Evolutionary conservation across 2,797 vertebrate species (phyloP).

Genomic region (Pteropus rufus): DNA sequence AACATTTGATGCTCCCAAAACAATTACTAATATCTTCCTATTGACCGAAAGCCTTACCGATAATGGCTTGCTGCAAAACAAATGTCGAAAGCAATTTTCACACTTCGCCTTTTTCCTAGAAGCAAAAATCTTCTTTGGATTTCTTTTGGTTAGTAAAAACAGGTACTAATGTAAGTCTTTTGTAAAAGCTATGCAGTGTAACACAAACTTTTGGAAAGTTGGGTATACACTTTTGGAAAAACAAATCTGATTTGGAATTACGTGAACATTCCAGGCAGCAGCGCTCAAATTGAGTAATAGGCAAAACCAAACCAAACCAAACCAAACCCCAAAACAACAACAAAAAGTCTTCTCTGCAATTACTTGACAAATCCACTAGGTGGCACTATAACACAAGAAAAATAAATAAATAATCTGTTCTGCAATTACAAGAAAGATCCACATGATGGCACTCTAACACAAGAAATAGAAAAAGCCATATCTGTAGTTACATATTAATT

Average conservation of each 20-base stretch:
- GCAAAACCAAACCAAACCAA: neutral
- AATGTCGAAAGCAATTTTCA: neutral
- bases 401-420: neutral
- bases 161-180: neutral
- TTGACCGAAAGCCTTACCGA: neutral
- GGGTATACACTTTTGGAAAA: neutral
- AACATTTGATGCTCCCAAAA: neutral
- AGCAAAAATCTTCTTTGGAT: neutral
- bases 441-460: neutral
- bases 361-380: neutral
- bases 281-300: neutral
- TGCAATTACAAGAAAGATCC: neutral
- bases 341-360: neutral
- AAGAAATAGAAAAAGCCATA: neutral
- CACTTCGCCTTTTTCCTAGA: neutral
- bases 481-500: fast-evolving
- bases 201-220: neutral
- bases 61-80: neutral
- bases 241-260: neutral
- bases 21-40: neutral
- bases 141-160: neutral
- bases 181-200: neutral
- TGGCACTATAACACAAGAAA: neutral
- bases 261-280: neutral
- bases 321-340: too few species aligned